Evolutionary conservation across 2,797 vertebrate species (phyloP).

Genomic region (Pseudopleuronectes americanus): DNA sequence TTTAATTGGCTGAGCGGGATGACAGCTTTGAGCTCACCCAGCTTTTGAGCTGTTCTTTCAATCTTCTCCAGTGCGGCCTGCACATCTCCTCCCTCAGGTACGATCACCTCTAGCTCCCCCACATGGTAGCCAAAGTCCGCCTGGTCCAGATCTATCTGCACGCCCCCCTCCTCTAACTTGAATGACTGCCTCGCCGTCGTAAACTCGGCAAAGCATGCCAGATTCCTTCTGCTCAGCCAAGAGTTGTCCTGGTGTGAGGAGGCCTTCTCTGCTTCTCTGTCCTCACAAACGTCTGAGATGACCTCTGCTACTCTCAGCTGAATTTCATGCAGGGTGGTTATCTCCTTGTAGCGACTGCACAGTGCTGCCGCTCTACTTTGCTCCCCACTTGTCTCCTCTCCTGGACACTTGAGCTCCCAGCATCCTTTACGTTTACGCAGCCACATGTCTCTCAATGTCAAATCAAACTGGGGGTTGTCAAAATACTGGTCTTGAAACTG

Average conservation of each 20-base stretch:
- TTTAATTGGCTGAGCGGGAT: background rate
- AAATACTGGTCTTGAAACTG: slow-evolving; percentile 84
- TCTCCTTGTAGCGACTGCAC: slow-evolving; percentile 82
- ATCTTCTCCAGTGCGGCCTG: slow-evolving; percentile 79
- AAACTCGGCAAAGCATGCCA: slow-evolving; percentile 82
- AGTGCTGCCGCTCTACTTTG: slow-evolving; percentile 49
- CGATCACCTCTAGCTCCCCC: slow-evolving; percentile 85
- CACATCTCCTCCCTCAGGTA: slow-evolving; percentile 78
- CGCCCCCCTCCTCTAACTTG: slow-evolving; percentile 69
- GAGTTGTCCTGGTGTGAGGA: slow-evolving; percentile 47
- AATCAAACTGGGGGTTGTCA: slow-evolving; percentile 77
- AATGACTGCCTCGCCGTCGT: slow-evolving; percentile 80
- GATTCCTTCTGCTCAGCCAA: slow-evolving; percentile 73
- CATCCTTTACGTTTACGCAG: slow-evolving; percentile 80
- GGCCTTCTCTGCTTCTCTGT: slow-evolving; percentile 5
- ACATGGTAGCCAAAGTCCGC: slow-evolving; percentile 85
- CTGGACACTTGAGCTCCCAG: slow-evolving; percentile 85
- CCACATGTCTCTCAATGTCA: slow-evolving; percentile 83
- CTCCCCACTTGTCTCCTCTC: slow-evolving; percentile 19
- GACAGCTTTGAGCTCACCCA: slow-evolving; percentile 71
- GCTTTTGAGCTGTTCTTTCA: slow-evolving; percentile 70
- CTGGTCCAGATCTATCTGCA: slow-evolving; percentile 83
- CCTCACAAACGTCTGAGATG: slow-evolving; percentile 43
- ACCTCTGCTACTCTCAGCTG: slow-evolving; percentile 71
- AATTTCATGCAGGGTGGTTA: slow-evolving; percentile 80